A percentile compares a stretch with the other conserved stretches of the same genome.
phyloP scores from a whole-genome alignment of 1,140 invertebrate genomes.

The Spodoptera litura region DNA sequence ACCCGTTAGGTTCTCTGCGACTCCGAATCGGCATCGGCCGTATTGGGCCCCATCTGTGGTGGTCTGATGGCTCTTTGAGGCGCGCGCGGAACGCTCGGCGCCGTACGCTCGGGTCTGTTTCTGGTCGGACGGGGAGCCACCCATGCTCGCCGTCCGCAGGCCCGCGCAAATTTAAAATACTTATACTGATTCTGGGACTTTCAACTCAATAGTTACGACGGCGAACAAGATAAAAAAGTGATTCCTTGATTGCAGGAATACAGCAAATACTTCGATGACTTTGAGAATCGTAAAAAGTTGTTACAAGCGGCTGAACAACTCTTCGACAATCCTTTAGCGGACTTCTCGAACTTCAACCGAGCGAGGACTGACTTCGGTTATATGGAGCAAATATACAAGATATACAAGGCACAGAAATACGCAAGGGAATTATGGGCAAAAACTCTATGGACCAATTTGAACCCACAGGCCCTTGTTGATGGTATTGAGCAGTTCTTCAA shows the following conservation, averaged over 20 bases:
- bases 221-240: not conserved
- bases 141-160: too few species aligned
- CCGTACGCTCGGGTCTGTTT: too few species aligned
- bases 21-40: too few species aligned
- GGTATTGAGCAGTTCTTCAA: slow-evolving; percentile 95
- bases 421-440: slow-evolving; percentile 93
- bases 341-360: slow-evolving; percentile 92
- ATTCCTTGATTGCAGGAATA: slow-evolving; percentile 86
- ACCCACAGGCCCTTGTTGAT: slow-evolving; percentile 93
- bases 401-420: slow-evolving; percentile 93
- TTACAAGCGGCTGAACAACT: slow-evolving; percentile 93
- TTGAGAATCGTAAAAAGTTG: slow-evolving; percentile 89
- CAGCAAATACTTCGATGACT: slow-evolving; percentile 88
- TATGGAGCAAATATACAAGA: slow-evolving; percentile 91
- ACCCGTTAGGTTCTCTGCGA: too few species aligned
- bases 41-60: too few species aligned
- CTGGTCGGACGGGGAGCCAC: too few species aligned
- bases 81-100: too few species aligned
- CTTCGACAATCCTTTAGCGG: slow-evolving; percentile 93
- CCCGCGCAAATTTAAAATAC: too few species aligned
- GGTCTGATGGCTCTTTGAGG: too few species aligned
- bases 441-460: slow-evolving; percentile 94
- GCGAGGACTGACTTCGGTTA: slow-evolving; percentile 91
- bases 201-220: too few species aligned
- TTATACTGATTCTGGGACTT: too few species aligned